Percentiles rank a stretch among this genome's conserved stretches.
phyloP scores from a whole-genome alignment of 2,888 invertebrate species.

The Drosophila nr. medialis region DNA sequence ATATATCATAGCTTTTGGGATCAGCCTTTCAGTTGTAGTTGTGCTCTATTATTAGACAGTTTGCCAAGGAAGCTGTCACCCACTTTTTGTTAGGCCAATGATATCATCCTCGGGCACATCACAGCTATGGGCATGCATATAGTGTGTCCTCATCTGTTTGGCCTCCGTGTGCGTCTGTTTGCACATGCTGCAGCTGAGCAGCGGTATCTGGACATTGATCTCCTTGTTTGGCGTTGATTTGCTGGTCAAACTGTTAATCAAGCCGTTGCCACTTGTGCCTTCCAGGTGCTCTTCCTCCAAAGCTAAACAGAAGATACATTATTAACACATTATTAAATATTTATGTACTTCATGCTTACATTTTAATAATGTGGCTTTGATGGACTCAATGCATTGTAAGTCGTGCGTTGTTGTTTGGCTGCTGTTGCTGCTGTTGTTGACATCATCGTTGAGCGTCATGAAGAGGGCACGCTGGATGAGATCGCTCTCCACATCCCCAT shows the following conservation, averaged over 20 bases:
- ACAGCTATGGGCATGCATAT: constrained; percentile 55
- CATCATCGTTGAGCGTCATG: constrained; percentile 67
- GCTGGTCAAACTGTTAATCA: constrained; percentile 8
- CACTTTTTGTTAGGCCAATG: constrained; percentile 69
- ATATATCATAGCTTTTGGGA: neutral
- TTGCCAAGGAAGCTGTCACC: constrained; percentile 5
- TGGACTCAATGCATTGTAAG: constrained; percentile 49
- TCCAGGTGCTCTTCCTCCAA: constrained; percentile 40
- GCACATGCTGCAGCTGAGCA: constrained; percentile 65
- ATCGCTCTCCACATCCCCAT: constrained; percentile 62
- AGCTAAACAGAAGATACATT: constrained; percentile 13
- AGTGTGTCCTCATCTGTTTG: constrained; percentile 64
- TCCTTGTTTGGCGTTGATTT: constrained; percentile 34
- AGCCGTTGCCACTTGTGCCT: neutral
- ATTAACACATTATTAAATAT: neutral
- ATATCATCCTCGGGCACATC: constrained; percentile 70
- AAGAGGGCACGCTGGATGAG: constrained; percentile 72
- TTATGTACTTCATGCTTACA: constrained; percentile 29
- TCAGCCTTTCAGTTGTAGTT: neutral
- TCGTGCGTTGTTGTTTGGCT: constrained; percentile 27
- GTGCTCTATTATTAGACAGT: neutral
- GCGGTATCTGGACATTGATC: constrained; percentile 44
- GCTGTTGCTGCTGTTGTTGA: constrained; percentile 10
- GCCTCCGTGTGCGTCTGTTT: constrained; percentile 57
- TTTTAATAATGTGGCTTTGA: constrained; percentile 39